Conservation (phyloP, 2,113 vertebrate species). For the Vicugna pacos region DNA sequence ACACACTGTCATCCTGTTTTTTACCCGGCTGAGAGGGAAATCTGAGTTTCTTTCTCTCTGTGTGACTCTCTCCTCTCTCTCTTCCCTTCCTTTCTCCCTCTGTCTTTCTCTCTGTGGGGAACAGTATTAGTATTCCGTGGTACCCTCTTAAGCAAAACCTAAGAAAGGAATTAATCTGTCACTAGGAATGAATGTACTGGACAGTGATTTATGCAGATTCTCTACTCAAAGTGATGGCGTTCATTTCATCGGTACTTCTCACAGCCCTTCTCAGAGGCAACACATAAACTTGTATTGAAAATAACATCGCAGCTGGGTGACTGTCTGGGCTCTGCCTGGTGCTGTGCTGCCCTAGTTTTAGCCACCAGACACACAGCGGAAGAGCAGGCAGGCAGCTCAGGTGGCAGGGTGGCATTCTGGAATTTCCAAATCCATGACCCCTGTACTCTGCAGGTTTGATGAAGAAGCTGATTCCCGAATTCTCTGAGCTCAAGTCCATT, state of each 20-base stretch:
- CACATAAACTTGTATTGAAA: slow-evolving; percentile 79
- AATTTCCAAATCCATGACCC: neutral
- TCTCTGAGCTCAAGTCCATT: neutral
- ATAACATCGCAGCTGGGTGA: slow-evolving; percentile 63
- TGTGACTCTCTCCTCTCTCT: neutral
- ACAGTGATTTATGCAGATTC: slow-evolving; percentile 88
- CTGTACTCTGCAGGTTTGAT: neutral
- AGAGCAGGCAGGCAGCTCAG: neutral
- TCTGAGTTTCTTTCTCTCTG: slow-evolving; percentile 38
- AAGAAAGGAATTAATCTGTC: slow-evolving; percentile 88
- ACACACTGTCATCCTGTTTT: neutral
- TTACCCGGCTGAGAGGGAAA: slow-evolving; percentile 55
- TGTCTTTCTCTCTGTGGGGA: neutral
- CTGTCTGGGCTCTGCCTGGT: neutral
- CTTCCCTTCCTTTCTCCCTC: neutral
- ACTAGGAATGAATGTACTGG: slow-evolving; percentile 86
- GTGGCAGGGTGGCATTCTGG: neutral
- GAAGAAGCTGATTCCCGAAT: neutral
- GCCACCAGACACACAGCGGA: slow-evolving; percentile 32
- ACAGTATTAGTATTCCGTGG: slow-evolving; percentile 85
- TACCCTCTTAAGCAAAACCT: slow-evolving; percentile 85
- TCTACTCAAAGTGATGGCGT: slow-evolving; percentile 77
- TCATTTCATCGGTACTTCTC: slow-evolving; percentile 79
- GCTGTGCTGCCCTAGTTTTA: neutral
- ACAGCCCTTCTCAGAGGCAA: slow-evolving; percentile 69